A percentile compares a stretch with the other conserved stretches of the same genome.
Evolutionary conservation across 2,797 vertebrate species (phyloP).

Genomic region (Pseudopleuronectes americanus): DNA sequence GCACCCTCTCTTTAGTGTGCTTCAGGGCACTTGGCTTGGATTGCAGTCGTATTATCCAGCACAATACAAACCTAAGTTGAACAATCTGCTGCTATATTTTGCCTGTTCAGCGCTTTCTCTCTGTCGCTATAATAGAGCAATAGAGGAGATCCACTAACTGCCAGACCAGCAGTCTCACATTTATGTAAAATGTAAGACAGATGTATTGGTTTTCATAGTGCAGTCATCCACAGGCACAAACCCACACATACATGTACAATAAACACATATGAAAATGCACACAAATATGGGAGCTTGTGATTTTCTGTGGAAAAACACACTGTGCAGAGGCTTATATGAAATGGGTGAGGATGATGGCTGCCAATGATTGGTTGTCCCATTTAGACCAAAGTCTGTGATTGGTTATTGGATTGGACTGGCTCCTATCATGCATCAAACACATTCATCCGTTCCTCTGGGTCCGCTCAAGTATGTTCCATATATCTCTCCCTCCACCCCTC

Average conservation of each 20-base stretch:
- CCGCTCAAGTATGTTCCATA: slow-evolving; percentile 60
- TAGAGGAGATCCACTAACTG: slow-evolving; percentile 26
- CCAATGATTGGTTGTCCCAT: slow-evolving; percentile 77
- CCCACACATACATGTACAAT: slow-evolving; percentile 7
- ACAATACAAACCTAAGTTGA: slow-evolving; percentile 37
- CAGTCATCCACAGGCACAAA: slow-evolving; percentile 12
- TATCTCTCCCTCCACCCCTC: slow-evolving; percentile 59
- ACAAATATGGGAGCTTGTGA: slow-evolving; percentile 20
- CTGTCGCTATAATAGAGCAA: slow-evolving; percentile 45
- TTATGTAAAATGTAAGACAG: slow-evolving; percentile 52
- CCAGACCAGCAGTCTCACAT: slow-evolving; percentile 28
- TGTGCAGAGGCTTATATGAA: slow-evolving; percentile 60
- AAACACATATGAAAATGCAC: slow-evolving; percentile 9
- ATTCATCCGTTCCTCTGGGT: slow-evolving; percentile 67
- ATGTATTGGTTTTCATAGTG: slow-evolving; percentile 39
- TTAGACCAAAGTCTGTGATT: slow-evolving; percentile 71
- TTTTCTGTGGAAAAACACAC: slow-evolving; percentile 51
- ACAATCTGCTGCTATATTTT: slow-evolving; percentile 48
- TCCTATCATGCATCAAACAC: slow-evolving; percentile 72
- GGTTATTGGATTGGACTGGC: slow-evolving; percentile 61
- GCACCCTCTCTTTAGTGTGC: slow-evolving; percentile 22
- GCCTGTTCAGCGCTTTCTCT: slow-evolving; percentile 56
- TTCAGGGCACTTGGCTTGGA: slow-evolving; percentile 38
- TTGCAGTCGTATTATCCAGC: slow-evolving; percentile 38
- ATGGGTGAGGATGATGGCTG: slow-evolving; percentile 64